Percentiles rank a stretch among this genome's conserved stretches.
phyloP scores from a whole-genome alignment of 2,113 vertebrate species.

The Cottus gobio region DNA sequence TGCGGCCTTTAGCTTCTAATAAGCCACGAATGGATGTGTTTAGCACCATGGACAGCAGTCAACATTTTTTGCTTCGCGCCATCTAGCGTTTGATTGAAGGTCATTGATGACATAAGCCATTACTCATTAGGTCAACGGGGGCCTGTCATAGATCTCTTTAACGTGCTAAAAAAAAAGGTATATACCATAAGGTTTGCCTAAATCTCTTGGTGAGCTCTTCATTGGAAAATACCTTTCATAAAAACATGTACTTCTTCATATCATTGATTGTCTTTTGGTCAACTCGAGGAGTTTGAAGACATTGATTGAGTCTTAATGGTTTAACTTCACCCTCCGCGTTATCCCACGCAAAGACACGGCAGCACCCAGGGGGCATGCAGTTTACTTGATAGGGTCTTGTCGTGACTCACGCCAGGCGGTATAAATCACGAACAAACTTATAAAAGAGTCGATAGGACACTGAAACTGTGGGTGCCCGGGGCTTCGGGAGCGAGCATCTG shows the following conservation, averaged over 20 bases:
- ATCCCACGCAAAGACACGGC: conserved; percentile 15
- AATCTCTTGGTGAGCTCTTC: background rate
- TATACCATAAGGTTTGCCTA: background rate
- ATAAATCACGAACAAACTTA: conserved; percentile 66
- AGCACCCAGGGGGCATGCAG: background rate
- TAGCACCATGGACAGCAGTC: conserved; percentile 61
- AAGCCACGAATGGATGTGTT: background rate
- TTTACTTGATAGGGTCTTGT: conserved; percentile 30
- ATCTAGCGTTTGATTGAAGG: conserved; percentile 29
- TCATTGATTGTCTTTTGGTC: background rate
- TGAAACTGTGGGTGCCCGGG: conserved; percentile 41
- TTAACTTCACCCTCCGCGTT: background rate
- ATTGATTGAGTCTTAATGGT: background rate
- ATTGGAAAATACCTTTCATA: background rate
- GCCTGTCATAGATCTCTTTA: background rate
- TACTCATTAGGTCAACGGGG: background rate
- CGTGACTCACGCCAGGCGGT: conserved; percentile 63
- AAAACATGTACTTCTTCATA: background rate
- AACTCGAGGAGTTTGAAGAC: background rate
- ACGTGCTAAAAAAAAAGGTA: background rate
- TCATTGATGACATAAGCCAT: background rate
- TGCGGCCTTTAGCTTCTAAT: background rate
- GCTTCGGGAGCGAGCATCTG: conserved; percentile 50
- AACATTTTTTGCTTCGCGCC: background rate
- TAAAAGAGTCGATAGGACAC: conserved; percentile 48